Conservation (phyloP, 2,888 invertebrate genomes). For the Megalurothrips usitatus region DNA sequence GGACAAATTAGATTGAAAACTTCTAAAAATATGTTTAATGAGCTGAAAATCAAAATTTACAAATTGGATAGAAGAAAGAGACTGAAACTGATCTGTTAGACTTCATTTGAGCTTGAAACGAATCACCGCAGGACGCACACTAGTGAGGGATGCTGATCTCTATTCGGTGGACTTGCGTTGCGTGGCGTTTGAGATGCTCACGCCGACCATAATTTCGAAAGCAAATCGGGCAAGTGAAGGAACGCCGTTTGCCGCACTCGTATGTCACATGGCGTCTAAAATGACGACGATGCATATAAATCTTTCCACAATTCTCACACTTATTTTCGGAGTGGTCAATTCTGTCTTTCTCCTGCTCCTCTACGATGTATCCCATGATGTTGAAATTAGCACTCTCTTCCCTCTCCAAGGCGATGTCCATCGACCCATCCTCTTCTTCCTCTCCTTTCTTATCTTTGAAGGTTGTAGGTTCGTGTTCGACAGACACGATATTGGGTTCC, state of each 20-base stretch:
- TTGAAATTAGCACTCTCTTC: neutral
- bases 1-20: too few species aligned
- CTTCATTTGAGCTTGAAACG: too few species aligned
- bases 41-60: too few species aligned
- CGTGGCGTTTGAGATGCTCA: slow-evolving; percentile 49
- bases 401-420: neutral
- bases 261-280: slow-evolving; percentile 36
- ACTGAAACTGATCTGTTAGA: too few species aligned
- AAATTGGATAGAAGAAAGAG: too few species aligned
- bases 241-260: slow-evolving; percentile 46
- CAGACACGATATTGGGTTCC: neutral
- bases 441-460: neutral
- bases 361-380: slow-evolving; percentile 5
- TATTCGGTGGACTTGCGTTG: slow-evolving; percentile 35
- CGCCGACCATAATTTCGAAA: slow-evolving; percentile 47
- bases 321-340: neutral
- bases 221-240: slow-evolving; percentile 49
- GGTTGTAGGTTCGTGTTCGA: neutral
- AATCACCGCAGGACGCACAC: too few species aligned
- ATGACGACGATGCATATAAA: slow-evolving; percentile 36
- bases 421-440: neutral
- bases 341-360: neutral
- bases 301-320: slow-evolving; percentile 36
- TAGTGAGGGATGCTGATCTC: neutral
- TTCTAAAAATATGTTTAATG: too few species aligned